phyloP scores from a whole-genome alignment of 2,888 invertebrate genomes.

The Hirtodrosophila cameraria region DNA sequence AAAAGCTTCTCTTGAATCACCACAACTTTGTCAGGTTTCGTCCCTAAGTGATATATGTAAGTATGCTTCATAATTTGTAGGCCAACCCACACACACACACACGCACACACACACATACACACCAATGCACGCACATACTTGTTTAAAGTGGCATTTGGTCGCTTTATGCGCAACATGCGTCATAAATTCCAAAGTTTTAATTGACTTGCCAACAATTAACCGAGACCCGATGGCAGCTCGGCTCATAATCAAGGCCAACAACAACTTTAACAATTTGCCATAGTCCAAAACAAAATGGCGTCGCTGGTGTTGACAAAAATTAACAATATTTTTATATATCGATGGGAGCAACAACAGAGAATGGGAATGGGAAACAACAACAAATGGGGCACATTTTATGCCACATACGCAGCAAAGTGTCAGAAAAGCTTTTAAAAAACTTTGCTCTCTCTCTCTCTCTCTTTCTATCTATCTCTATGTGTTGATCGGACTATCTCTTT shows the following conservation, averaged over 20 bases:
- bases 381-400: constrained; percentile 10
- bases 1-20: neutral
- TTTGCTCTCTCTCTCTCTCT: neutral
- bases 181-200: constrained; percentile 47
- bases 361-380: constrained; percentile 7
- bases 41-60: neutral
- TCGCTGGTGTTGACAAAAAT: constrained; percentile 42
- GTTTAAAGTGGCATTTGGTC: constrained; percentile 23
- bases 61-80: too few species aligned
- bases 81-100: constrained; percentile 3
- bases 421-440: constrained; percentile 65
- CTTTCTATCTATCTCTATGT: neutral
- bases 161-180: constrained; percentile 37
- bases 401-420: constrained; percentile 46
- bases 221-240: constrained; percentile 17
- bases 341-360: constrained; percentile 30
- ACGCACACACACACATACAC: neutral
- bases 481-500: neutral
- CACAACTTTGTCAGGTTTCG: constrained; percentile 1
- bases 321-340: constrained; percentile 49
- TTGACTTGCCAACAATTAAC: constrained; percentile 42
- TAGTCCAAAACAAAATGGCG: constrained; percentile 45
- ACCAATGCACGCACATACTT: neutral
- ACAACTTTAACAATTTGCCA: constrained; percentile 53
- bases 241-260: constrained; percentile 30